These are phyloP conservation scores for Dimorphilus gyrociliatus DNA, from an alignment of 2,888 invertebrate species.

Conservation along the genomic window DNA sequence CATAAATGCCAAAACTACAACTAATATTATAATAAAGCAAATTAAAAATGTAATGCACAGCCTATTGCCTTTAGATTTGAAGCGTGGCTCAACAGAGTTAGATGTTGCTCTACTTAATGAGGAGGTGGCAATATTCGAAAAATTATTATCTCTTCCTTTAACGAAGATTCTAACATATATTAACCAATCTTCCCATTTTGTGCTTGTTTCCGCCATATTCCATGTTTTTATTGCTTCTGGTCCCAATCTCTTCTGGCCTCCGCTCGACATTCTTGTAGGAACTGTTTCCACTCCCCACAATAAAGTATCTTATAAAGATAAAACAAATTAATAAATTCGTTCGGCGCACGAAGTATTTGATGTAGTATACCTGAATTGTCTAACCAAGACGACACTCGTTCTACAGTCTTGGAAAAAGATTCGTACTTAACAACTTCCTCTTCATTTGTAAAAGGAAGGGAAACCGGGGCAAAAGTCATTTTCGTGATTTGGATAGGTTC, in stretches of 20 bases:
- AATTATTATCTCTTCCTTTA: too few relatives aligned
- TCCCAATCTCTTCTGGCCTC: slow-evolving; percentile 11
- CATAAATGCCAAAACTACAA: too few relatives aligned
- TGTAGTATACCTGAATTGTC: slow-evolving; percentile 5
- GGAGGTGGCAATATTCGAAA: too few relatives aligned
- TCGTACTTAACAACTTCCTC: slow-evolving; percentile 5
- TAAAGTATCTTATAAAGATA: slow-evolving; percentile 7
- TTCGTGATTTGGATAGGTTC: slow-evolving; percentile 4
- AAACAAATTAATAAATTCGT: neutral
- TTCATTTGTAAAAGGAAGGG: slow-evolving; percentile 1
- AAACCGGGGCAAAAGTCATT: slow-evolving; percentile 7
- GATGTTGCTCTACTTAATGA: too few relatives aligned
- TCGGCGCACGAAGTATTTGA: too few relatives aligned
- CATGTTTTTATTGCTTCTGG: slow-evolving; percentile 11
- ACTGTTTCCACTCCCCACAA: slow-evolving; percentile 11
- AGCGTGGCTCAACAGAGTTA: too few relatives aligned
- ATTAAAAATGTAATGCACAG: too few relatives aligned
- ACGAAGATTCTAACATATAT: too few relatives aligned
- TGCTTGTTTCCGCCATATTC: slow-evolving; percentile 9
- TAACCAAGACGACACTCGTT: slow-evolving; percentile 6
- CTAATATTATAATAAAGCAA: too few relatives aligned
- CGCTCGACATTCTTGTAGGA: slow-evolving; percentile 9
- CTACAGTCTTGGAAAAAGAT: slow-evolving; percentile 6
- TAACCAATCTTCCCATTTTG: too few relatives aligned
- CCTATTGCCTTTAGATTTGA: too few relatives aligned